Conservation (phyloP, 1,140 invertebrate genomes). For the Drosophila chauvacae region DNA sequence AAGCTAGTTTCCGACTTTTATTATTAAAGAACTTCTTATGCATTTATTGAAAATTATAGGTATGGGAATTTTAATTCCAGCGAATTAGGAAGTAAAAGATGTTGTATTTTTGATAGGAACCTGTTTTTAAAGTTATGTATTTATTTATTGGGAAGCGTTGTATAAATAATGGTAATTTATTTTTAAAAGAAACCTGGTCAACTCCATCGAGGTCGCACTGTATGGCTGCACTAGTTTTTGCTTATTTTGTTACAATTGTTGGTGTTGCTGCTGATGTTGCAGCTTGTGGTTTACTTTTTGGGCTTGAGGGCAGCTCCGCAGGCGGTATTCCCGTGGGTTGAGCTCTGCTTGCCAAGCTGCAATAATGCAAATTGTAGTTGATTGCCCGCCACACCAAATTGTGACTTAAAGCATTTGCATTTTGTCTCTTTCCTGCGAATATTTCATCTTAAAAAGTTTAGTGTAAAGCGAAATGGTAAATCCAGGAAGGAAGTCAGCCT, state of each 20-base stretch:
- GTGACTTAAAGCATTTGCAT: constrained; percentile 68
- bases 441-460: constrained; percentile 10
- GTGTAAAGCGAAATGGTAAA: constrained; percentile 5
- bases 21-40: too few species aligned
- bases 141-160: not conserved
- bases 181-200: not conserved
- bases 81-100: too few species aligned
- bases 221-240: constrained; percentile 1
- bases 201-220: not conserved
- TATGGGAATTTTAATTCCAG: too few species aligned
- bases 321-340: constrained; percentile 24
- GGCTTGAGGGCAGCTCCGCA: constrained; percentile 49
- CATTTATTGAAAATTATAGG: too few species aligned
- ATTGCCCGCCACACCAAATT: constrained; percentile 64
- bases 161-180: not conserved
- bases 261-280: constrained; percentile 41
- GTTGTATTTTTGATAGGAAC: not conserved
- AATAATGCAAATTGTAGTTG: constrained; percentile 80
- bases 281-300: constrained; percentile 56
- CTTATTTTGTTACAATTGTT: constrained; percentile 25
- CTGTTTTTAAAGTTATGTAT: not conserved
- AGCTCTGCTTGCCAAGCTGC: constrained; percentile 49
- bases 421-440: constrained; percentile 42
- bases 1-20: too few species aligned
- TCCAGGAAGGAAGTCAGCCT: not conserved